Conservation (phyloP, 1,140 invertebrate species). For the Trichomalopsis sarcophagae region DNA sequence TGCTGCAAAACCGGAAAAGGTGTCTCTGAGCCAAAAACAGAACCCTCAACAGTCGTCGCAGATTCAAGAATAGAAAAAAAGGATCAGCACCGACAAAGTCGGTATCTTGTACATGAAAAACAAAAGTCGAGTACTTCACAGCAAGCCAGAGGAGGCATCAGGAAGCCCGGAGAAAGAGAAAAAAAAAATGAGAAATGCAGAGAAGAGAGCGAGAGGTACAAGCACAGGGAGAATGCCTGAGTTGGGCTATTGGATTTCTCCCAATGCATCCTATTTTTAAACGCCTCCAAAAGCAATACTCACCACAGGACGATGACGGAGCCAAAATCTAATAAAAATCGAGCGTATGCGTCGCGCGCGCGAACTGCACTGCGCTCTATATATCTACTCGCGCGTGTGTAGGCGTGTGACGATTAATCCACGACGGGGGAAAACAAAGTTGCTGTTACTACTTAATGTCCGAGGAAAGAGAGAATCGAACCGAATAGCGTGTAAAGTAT, state of each 20-base stretch:
- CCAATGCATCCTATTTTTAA: constrained; percentile 50
- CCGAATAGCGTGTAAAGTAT: neutral
- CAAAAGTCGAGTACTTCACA: too few species aligned
- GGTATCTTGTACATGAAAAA: too few species aligned
- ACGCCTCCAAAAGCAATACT: constrained; percentile 49
- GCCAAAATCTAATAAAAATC: constrained; percentile 48
- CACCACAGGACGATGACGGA: constrained; percentile 41
- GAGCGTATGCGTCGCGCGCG: neutral
- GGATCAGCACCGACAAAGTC: too few species aligned
- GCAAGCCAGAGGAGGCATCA: too few species aligned
- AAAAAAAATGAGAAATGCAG: neutral
- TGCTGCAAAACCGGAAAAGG: neutral
- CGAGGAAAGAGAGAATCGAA: neutral
- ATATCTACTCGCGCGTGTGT: neutral
- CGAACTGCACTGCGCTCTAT: neutral
- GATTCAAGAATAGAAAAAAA: too few species aligned
- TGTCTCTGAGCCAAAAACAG: neutral
- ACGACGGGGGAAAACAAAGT: neutral
- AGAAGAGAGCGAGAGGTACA: constrained; percentile 20
- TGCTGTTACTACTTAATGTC: neutral
- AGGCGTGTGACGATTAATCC: neutral
- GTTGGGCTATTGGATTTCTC: constrained; percentile 47
- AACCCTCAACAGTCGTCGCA: neutral
- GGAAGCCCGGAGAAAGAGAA: neutral
- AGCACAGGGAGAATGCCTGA: constrained; percentile 31